Conservation (phyloP, 2,888 invertebrate species). For the Melipona beecheii region DNA sequence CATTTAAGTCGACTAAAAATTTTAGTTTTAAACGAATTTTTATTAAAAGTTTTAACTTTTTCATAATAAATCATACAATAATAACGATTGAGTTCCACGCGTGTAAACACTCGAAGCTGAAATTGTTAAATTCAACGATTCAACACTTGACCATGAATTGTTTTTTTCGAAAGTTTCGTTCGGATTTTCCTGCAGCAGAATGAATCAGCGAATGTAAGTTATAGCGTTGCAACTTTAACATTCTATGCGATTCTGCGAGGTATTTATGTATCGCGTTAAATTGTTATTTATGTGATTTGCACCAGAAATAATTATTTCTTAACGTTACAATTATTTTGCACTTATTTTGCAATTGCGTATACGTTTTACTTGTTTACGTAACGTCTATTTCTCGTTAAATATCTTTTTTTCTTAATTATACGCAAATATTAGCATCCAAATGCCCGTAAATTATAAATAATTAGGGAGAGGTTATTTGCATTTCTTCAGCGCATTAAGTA, state of each 20-base stretch:
- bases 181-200: background rate
- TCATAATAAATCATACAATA: too few relatives aligned
- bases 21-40: background rate
- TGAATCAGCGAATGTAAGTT: conserved; percentile 31
- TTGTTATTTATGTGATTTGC: background rate
- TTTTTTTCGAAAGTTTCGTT: background rate
- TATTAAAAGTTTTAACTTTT: too few relatives aligned
- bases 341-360: background rate
- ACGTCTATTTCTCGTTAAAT: too few relatives aligned
- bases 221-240: background rate
- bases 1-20: too few relatives aligned
- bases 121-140: too few relatives aligned
- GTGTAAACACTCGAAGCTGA: too few relatives aligned
- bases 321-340: background rate
- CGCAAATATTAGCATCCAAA: too few relatives aligned
- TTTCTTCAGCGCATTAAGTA: background rate
- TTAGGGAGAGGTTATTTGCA: background rate
- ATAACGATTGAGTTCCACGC: too few relatives aligned
- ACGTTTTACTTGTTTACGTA: too few relatives aligned
- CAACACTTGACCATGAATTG: too few relatives aligned
- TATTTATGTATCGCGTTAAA: background rate
- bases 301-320: background rate
- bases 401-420: too few relatives aligned
- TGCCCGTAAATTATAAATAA: background rate
- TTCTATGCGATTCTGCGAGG: background rate